Percentiles rank a stretch among this genome's conserved stretches.
phyloP scores from a whole-genome alignment of 35 echinoderm and acorn worm species.

The Eucidaris tribuloides region DNA sequence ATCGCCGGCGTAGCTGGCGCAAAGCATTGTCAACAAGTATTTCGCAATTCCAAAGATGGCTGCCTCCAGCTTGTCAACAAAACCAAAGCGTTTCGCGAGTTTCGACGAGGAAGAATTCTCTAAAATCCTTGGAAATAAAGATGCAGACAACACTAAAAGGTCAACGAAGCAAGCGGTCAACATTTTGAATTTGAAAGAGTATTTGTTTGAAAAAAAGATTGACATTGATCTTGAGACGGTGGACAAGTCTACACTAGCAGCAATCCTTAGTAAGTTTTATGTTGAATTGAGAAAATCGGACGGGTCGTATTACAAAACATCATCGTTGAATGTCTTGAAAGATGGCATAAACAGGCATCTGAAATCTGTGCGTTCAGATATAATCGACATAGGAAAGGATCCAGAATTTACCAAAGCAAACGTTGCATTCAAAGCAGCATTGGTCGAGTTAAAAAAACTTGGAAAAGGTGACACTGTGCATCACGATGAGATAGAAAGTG shows the following conservation, averaged over 20 bases:
- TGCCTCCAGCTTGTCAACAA: not conserved
- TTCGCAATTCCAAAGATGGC: slow-evolving; percentile 5
- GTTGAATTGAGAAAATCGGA: slow-evolving; percentile 1
- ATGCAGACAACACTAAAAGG: slow-evolving; percentile 5
- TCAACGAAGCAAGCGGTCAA: not conserved
- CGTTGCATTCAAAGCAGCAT: not conserved
- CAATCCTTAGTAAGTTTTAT: not conserved
- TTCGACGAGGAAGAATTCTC: not conserved
- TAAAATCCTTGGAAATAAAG: slow-evolving; percentile 10
- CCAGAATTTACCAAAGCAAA: not conserved
- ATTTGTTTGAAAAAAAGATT: not conserved
- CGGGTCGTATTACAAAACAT: slow-evolving; percentile 5
- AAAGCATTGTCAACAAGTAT: not conserved
- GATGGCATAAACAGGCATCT: not conserved
- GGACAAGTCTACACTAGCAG: not conserved
- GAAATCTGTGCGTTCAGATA: slow-evolving; percentile 12
- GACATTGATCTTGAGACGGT: slow-evolving; percentile 7
- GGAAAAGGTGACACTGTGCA: not conserved
- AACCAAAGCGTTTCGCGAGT: slow-evolving; percentile 9
- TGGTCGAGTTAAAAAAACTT: slow-evolving; percentile 1
- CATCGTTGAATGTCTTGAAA: not conserved
- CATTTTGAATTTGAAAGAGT: not conserved
- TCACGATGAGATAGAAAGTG: not conserved
- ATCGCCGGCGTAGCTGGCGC: not conserved
- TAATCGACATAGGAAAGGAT: not conserved